Evolutionary conservation across 2,888 invertebrate species (phyloP), one percentile per base, ranked within the genome.

Genomic region (Netelia fuscicornis): DNA sequence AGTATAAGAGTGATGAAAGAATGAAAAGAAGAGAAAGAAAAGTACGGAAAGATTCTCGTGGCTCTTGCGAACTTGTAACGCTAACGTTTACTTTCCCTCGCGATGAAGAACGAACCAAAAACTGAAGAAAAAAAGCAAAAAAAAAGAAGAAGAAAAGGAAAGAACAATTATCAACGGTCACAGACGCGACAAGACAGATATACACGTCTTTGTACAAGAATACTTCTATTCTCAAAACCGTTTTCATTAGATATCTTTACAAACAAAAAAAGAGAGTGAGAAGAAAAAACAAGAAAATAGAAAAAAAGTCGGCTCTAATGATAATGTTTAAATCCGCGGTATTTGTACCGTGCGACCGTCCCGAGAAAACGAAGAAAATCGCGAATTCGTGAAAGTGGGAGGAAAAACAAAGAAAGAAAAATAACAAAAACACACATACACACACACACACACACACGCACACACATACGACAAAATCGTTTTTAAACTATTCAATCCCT

Each of bases 201-300:
- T 70, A 83, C 74, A 79, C 60, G 62, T 71, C 70, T 80, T 81
- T 84, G 67, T 77, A 81, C 44, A 81, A 76, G 54, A 72, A 77
- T 64, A 81, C 78, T 78, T 77, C 60, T 84, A 84, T 81, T 77
- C 76, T 84, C 71, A 71, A 81, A 20, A 81, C 72, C 67, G 77
- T 80, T 77, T 77, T 65, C 54, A 77, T 84, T 72, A 72, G 76
- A 84, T 84, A 84, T 76, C 79, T 75, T 76, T 76, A 80, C 67
- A 30, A 30, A 30, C 3, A 30, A 30, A 3, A 30, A 30, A 30
- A 30, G 6, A 30, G 5, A 30, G 5, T 30, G 17, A 30, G 0
- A 5, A 30, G 30, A 30, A 30, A 30, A 30, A 64, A 82, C n/a
- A 9, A 58, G 23, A 62, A 76, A 58, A 58, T 8, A 58, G 13